phyloP scores from a whole-genome alignment of 2,113 vertebrate species.

The Python bivittatus region DNA sequence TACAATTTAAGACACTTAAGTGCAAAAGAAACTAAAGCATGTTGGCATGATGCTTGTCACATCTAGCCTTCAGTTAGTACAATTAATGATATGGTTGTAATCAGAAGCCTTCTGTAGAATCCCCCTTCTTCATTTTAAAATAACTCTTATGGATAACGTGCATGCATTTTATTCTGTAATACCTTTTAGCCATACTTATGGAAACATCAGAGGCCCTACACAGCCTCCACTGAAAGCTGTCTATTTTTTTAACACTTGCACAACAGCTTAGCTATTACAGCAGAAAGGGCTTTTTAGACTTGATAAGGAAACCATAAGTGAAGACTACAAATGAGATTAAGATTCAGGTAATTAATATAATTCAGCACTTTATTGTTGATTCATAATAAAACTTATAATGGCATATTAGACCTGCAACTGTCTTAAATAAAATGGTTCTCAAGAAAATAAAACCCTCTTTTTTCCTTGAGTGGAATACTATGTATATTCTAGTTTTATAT shows the following conservation, averaged over 20 bases:
- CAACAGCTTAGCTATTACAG: slow-evolving; percentile 84
- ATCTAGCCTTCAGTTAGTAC: slow-evolving; percentile 68
- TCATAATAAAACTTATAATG: slow-evolving; percentile 84
- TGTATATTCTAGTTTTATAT: slow-evolving; percentile 62
- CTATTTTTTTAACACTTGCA: slow-evolving; percentile 74
- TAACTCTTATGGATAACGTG: slow-evolving; percentile 71
- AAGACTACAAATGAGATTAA: slow-evolving; percentile 76
- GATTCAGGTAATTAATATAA: slow-evolving; percentile 88
- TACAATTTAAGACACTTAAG: slow-evolving; percentile 67
- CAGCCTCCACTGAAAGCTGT: slow-evolving; percentile 65
- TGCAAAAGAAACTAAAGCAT: slow-evolving; percentile 75
- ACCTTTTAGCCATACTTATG: slow-evolving; percentile 61
- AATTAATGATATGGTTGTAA: slow-evolving; percentile 66
- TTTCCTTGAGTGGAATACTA: slow-evolving; percentile 54
- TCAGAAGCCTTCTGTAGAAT: slow-evolving; percentile 63
- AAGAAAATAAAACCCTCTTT: slow-evolving; percentile 79
- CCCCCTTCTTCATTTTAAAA: slow-evolving; percentile 65
- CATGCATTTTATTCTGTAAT: slow-evolving; percentile 74
- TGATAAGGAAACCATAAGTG: slow-evolving; percentile 73
- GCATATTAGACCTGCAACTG: slow-evolving; percentile 86
- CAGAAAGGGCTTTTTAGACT: slow-evolving; percentile 94
- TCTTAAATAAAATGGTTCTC: slow-evolving; percentile 84
- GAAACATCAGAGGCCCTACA: slow-evolving; percentile 63
- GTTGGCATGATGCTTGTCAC: slow-evolving; percentile 79
- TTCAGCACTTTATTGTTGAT: slow-evolving; percentile 96